These are phyloP conservation scores for Diarsia mendica DNA, from an alignment of 2,888 invertebrate genomes.

Conservation along the genomic window DNA sequence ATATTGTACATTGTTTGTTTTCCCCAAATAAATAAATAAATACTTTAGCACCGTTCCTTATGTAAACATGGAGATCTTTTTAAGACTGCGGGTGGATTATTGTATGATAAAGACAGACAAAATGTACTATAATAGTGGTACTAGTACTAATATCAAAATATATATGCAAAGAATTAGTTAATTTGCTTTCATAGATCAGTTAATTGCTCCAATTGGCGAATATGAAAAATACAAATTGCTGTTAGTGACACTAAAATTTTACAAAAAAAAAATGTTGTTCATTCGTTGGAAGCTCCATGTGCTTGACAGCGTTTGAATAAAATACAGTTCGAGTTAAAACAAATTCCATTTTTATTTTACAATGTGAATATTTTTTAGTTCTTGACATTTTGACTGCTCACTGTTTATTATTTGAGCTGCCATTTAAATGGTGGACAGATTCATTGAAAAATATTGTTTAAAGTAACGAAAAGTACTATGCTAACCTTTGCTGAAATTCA, in stretches of 20 bases:
- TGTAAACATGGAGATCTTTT: too few species aligned
- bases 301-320: slow-evolving; percentile 11
- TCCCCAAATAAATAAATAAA: too few species aligned
- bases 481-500: not conserved
- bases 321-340: slow-evolving; percentile 21
- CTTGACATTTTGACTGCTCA: not conserved
- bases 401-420: slow-evolving; percentile 6
- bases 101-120: not conserved
- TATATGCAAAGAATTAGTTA: not conserved
- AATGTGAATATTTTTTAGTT: not conserved
- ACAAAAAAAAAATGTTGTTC: not conserved
- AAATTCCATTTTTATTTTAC: slow-evolving; percentile 13
- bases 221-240: not conserved
- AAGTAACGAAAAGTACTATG: not conserved
- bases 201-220: not conserved
- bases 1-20: too few species aligned
- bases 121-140: not conserved
- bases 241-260: slow-evolving; percentile 3
- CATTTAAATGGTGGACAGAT: not conserved
- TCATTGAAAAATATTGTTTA: slow-evolving; percentile 1
- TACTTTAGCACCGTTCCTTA: too few species aligned
- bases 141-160: not conserved
- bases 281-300: slow-evolving; percentile 1
- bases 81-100: not conserved
- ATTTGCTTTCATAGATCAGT: not conserved